A percentile compares a stretch with the other conserved stretches of the same genome.
Evolutionary conservation across 2,888 invertebrate genomes (phyloP).

Genomic region (Megalurothrips usitatus): DNA sequence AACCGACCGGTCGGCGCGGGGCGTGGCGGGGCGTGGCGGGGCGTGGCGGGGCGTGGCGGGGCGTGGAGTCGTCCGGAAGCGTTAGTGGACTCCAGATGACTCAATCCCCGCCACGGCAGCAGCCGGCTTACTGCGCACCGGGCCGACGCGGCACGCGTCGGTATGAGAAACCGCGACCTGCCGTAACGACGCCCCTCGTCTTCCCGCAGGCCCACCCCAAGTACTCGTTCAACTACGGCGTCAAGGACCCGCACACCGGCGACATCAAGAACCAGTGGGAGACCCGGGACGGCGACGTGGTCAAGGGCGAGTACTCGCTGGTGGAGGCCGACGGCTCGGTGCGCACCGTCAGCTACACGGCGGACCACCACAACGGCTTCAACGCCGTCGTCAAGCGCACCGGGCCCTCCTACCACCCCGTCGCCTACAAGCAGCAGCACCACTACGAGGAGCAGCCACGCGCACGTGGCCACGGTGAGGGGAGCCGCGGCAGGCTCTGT

Average conservation of each 20-base stretch:
- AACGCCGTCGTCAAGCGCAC: conserved; percentile 19
- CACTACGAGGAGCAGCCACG: conserved; percentile 11
- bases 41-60: too few relatives aligned
- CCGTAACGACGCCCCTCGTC: background rate
- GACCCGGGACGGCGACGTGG: conserved; percentile 21
- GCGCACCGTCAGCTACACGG: conserved; percentile 15
- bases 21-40: too few relatives aligned
- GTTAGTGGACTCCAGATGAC: background rate
- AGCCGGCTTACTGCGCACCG: too few relatives aligned
- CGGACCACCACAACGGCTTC: conserved; percentile 22
- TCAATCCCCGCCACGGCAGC: background rate
- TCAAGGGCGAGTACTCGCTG: conserved; percentile 19
- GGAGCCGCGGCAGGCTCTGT: background rate
- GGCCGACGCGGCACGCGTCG: too few relatives aligned
- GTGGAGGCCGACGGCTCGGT: conserved; percentile 14
- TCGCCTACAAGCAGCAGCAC: conserved; percentile 15
- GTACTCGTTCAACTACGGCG: conserved; percentile 24
- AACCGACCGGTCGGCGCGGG: background rate
- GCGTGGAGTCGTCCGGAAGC: too few relatives aligned
- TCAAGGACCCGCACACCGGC: conserved; percentile 16
- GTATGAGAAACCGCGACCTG: background rate
- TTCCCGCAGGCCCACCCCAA: conserved; percentile 2
- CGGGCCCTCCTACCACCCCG: conserved; percentile 16
- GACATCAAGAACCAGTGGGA: conserved; percentile 26
- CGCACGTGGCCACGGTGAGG: background rate